Percentiles rank a stretch among this genome's conserved stretches.
phyloP scores from a whole-genome alignment of 2,113 vertebrate genomes.

The Meleagris gallopavo region DNA sequence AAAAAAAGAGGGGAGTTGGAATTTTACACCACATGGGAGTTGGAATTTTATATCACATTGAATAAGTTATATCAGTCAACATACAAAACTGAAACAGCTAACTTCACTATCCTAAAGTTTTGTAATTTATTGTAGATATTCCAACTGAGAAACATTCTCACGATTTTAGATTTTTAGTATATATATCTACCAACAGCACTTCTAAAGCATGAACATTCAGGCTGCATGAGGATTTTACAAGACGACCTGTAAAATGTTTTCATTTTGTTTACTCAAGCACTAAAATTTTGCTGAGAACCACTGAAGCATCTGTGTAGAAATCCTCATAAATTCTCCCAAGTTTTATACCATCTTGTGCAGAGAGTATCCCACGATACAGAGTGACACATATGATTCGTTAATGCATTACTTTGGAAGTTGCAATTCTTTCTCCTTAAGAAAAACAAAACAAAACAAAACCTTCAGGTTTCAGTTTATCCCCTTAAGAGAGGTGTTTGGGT shows the following conservation, averaged over 20 bases:
- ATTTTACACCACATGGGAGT: not conserved
- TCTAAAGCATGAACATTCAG: not conserved
- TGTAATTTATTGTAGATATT: not conserved
- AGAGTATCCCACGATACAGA: not conserved
- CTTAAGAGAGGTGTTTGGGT: not conserved
- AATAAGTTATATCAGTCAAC: not conserved
- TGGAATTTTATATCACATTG: not conserved
- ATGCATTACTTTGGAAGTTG: not conserved
- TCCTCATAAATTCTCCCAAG: fast-evolving
- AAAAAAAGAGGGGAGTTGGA: not conserved
- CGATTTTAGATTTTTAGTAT: not conserved
- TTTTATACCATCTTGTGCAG: not conserved
- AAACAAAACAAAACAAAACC: no score
- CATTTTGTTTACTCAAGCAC: not conserved
- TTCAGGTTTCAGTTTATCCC: not conserved
- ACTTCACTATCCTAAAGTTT: not conserved
- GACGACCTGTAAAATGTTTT: not conserved
- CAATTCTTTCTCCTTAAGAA: not conserved
- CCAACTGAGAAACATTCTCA: not conserved
- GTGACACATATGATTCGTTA: not conserved
- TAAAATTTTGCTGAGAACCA: not conserved
- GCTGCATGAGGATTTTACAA: not conserved
- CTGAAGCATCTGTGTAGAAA: not conserved
- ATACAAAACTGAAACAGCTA: not conserved
- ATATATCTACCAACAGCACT: not conserved